phyloP scores from a whole-genome alignment of 2,797 vertebrate genomes.

The Anabas testudineus region DNA sequence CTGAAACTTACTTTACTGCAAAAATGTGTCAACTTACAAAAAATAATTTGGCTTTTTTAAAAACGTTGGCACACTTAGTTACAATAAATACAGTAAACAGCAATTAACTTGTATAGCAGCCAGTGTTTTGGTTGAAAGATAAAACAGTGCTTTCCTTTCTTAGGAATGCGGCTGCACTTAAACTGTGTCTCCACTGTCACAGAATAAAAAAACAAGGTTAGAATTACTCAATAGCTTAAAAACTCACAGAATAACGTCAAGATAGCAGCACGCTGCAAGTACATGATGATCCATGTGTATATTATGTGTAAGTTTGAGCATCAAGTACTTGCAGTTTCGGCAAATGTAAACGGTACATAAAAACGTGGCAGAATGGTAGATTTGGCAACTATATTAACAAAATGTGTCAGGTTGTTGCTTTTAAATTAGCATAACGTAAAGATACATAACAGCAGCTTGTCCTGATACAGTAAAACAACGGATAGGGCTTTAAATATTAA shows the following conservation, averaged over 20 bases:
- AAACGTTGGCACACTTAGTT: neutral
- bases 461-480: neutral
- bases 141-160: neutral
- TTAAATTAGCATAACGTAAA: neutral
- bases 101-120: neutral
- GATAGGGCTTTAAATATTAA: too few relatives aligned
- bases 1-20: neutral
- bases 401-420: neutral
- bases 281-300: neutral
- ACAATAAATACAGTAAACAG: neutral
- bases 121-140: neutral
- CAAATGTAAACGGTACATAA: conserved; percentile 2
- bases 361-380: neutral
- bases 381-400: neutral
- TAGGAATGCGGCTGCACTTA: neutral
- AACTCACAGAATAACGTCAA: neutral
- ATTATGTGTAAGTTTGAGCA: neutral
- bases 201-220: neutral
- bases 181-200: neutral
- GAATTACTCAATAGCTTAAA: neutral
- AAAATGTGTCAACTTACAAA: neutral
- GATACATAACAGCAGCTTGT: neutral
- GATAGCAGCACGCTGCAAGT: neutral
- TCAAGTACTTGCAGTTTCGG: neutral
- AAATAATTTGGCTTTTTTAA: neutral